Conservation (phyloP, 2,113 vertebrate genomes). For the Buteo buteo region DNA sequence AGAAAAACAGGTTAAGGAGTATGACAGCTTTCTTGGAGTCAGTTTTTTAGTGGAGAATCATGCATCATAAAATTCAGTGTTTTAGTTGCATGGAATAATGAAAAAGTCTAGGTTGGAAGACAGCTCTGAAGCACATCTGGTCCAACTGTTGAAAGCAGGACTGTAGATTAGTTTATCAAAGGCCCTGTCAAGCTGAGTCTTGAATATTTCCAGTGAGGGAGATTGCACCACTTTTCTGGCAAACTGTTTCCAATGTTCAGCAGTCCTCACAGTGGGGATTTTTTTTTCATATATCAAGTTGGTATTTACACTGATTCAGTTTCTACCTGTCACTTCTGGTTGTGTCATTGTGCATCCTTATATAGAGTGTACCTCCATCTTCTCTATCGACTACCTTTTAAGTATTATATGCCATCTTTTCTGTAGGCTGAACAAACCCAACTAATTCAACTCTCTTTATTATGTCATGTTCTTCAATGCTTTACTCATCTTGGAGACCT, state of each 20-base stretch:
- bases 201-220: background rate
- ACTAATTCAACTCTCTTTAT: background rate
- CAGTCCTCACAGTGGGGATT: background rate
- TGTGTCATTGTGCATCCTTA: background rate
- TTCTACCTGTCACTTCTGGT: background rate
- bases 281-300: background rate
- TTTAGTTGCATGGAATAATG: background rate
- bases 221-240: background rate
- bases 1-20: background rate
- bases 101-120: background rate
- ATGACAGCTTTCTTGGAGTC: background rate
- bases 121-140: background rate
- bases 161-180: background rate
- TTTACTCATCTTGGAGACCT: background rate
- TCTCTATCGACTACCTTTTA: background rate
- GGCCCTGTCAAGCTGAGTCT: background rate
- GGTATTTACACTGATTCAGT: background rate
- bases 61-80: background rate
- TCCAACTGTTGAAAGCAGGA: background rate
- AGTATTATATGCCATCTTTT: background rate
- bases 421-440: background rate
- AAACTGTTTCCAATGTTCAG: background rate
- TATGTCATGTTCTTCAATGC: background rate
- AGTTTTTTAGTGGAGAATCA: background rate
- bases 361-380: background rate